Percentiles rank a stretch among this genome's conserved stretches.
Evolutionary conservation across 2,797 vertebrate genomes (phyloP).

Genomic region (Apogon hyalosoma): DNA sequence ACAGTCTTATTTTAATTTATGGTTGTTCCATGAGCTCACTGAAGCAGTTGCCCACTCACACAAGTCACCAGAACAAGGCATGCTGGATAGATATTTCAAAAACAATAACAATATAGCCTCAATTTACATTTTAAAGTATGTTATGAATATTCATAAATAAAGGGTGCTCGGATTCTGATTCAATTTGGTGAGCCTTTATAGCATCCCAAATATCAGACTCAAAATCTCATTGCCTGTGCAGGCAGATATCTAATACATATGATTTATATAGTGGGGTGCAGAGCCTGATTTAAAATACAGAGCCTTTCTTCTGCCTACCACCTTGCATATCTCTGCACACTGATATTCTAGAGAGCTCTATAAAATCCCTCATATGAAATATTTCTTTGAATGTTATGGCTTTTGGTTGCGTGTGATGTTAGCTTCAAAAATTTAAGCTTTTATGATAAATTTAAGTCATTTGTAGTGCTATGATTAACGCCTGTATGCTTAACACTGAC

Average conservation of each 20-base stretch:
- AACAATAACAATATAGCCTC: slow-evolving; percentile 67
- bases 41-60: slow-evolving; percentile 69
- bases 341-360: slow-evolving; percentile 38
- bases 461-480: slow-evolving; percentile 21
- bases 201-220: slow-evolving; percentile 58
- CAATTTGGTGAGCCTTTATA: slow-evolving; percentile 64
- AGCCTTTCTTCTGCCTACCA: slow-evolving; percentile 40
- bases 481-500: slow-evolving; percentile 20
- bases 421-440: slow-evolving; percentile 15
- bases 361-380: slow-evolving; percentile 29
- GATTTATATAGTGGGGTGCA: slow-evolving; percentile 45
- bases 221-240: slow-evolving; percentile 60
- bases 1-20: slow-evolving; percentile 82
- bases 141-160: slow-evolving; percentile 80
- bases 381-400: slow-evolving; percentile 31
- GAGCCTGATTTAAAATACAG: slow-evolving; percentile 54
- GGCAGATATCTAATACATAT: slow-evolving; percentile 61
- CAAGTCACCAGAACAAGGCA: slow-evolving; percentile 67
- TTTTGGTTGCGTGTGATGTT: slow-evolving; percentile 20
- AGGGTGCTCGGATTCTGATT: slow-evolving; percentile 67
- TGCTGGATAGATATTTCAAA: slow-evolving; percentile 67
- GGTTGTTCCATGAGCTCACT: slow-evolving; percentile 72
- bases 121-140: slow-evolving; percentile 68
- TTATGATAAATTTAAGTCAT: slow-evolving; percentile 5
- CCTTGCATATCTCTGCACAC: slow-evolving; percentile 35